Base-by-base conservation (phyloP, 2,113 vertebrate genomes). In the Lethenteron reissneri region DNA sequence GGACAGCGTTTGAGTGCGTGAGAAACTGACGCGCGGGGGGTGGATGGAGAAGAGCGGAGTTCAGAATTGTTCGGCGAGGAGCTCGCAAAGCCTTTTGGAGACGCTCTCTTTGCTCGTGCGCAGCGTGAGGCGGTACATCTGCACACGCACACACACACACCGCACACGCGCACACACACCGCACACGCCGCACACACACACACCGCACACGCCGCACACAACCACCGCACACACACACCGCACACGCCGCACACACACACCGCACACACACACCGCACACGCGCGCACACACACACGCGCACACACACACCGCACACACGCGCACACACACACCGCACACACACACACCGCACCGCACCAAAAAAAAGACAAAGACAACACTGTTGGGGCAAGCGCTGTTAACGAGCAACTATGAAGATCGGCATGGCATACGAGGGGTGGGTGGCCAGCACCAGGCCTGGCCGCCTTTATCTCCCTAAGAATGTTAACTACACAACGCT, bases 51-150 rank as follows among this genome's bases (percentile, higher is more conserved):
- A 70, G 56, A 11, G 72, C 13, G 71, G 25, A 78, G 70, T 76
- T 83, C 78, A 83, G 76, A 83, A 83, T 78, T 92, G 89, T 76
- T 88, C 78, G 9, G 88, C 83, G 77, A 91, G 80, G 76, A 92
- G 81, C 75, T 89, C 88, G 12, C 89, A 92, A 73, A 92, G 81
- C 76, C 88, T 87, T 76, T 76, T 80, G 62, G 89, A 88, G 58
- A 91, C 87, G 0, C 83, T 78, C 77, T 91, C 88, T 82, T 90
- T 91, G 82, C 88, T 92, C 84, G 85, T 87, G 75, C 89, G 87
- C 76, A 92, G 82, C 21, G 89, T 92, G 77, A 92, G 83, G 59
- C 89, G 85, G 76, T 88, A 91, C 89, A 92, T 91, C 89, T 90
- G 78, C 10, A 12, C 14, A 9, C 41, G 1, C 9, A 7, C n/a